A percentile compares a stretch with the other conserved stretches of the same genome.
These are phyloP conservation scores for Scolopax mira DNA, from an alignment of 2,113 vertebrate species.

Conservation along the genomic window DNA sequence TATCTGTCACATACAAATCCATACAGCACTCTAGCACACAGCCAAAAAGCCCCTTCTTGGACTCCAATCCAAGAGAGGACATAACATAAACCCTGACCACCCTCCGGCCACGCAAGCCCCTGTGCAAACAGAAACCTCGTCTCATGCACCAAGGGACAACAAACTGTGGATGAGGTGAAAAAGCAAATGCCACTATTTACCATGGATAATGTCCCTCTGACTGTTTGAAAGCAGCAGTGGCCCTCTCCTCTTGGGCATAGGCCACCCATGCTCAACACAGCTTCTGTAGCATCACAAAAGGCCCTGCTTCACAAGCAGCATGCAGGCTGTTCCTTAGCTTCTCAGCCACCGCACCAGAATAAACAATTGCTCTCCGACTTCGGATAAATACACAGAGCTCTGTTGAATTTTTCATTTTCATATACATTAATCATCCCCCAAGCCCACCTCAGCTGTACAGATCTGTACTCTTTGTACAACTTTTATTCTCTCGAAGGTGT, in stretches of 20 bases:
- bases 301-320: background rate
- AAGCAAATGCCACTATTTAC: background rate
- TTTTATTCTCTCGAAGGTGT: slow-evolving; percentile 19
- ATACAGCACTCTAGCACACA: background rate
- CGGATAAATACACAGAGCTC: background rate
- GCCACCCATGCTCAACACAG: rapidly evolving
- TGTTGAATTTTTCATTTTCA: background rate
- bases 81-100: background rate
- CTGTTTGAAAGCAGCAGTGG: background rate
- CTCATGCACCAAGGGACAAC: background rate
- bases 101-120: background rate
- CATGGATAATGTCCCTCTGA: rapidly evolving
- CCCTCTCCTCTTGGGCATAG: background rate
- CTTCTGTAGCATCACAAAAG: background rate
- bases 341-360: background rate
- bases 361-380: rapidly evolving
- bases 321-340: rapidly evolving
- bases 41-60: rapidly evolving
- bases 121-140: background rate
- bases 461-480: background rate
- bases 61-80: background rate
- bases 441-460: background rate
- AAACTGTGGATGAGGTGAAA: background rate
- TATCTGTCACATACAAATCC: background rate
- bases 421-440: background rate